Percentiles rank a stretch among this genome's conserved stretches.
These are phyloP conservation scores for Sclerurus mexicanus DNA, from an alignment of 2,113 vertebrate genomes.

Conservation along the genomic window DNA sequence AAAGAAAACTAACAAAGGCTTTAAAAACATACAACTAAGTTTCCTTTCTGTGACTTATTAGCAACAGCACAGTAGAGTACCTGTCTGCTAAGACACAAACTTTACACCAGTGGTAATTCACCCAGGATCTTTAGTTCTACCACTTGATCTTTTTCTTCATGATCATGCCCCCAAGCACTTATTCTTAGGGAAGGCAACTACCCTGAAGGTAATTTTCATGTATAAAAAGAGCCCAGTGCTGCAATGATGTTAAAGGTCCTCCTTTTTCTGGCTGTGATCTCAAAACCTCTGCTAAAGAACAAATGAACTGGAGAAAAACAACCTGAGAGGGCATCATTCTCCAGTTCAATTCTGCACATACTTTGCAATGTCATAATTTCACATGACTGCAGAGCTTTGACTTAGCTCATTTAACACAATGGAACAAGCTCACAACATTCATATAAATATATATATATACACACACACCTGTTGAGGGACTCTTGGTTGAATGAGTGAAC, in stretches of 20 bases:
- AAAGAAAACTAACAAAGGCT: background rate
- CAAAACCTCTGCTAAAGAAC: background rate
- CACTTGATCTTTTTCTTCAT: background rate
- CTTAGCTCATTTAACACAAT: background rate
- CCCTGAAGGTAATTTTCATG: background rate
- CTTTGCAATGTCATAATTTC: background rate
- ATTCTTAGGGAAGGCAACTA: background rate
- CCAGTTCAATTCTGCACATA: background rate
- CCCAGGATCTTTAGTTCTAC: background rate
- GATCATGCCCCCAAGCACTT: background rate
- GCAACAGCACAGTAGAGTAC: background rate
- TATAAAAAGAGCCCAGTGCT: background rate
- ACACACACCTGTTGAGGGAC: background rate
- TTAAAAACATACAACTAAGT: background rate
- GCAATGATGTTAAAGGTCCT: background rate
- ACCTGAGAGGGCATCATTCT: background rate
- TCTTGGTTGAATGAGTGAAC: background rate
- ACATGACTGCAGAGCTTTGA: background rate
- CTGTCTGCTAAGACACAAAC: background rate
- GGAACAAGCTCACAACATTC: background rate
- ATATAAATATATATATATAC: background rate
- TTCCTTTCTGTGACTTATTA: background rate
- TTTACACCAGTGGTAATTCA: background rate
- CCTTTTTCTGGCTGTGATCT: background rate
- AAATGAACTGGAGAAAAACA: background rate